These are phyloP conservation scores for Paelopatides confundens DNA, from an alignment of 53 echinoderm and acorn worm genomes.

Conservation along the genomic window DNA sequence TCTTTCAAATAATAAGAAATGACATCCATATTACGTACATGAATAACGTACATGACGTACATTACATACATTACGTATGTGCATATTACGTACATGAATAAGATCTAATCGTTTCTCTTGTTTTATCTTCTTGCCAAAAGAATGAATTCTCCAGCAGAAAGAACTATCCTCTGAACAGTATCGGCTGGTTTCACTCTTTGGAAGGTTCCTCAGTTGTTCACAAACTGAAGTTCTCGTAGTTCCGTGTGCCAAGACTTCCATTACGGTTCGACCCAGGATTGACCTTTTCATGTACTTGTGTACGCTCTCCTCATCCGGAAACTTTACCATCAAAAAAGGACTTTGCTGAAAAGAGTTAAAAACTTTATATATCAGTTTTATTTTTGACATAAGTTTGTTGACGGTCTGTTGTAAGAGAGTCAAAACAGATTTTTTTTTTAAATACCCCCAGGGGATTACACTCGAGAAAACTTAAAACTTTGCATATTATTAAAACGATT, in stretches of 20 bases:
- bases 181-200: constrained; percentile 32
- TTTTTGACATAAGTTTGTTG: no score
- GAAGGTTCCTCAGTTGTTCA: constrained; percentile 53
- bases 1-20: no score
- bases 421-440: no score
- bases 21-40: no score
- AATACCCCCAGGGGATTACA: no score
- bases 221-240: constrained; percentile 72
- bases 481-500: no score
- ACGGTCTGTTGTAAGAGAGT: no score
- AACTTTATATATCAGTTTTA: no score
- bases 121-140: constrained; percentile 77
- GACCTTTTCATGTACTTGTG: constrained; percentile 80
- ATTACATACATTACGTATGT: no score
- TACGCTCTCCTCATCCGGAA: constrained; percentile 74
- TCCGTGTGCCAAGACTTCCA: constrained; percentile 94
- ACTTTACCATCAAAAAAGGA: constrained; percentile 78
- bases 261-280: constrained; percentile 73
- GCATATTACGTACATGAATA: constrained; percentile 76
- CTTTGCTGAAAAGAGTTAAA: constrained; percentile 51
- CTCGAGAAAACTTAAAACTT: no score
- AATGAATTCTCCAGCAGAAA: constrained; percentile 87
- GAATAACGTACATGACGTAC: no score
- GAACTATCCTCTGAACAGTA: constrained; percentile 67
- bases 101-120: constrained; percentile 50